Evolutionary conservation across 2,113 vertebrate genomes (phyloP).

Genomic region (Onychostruthus taczanowskii): DNA sequence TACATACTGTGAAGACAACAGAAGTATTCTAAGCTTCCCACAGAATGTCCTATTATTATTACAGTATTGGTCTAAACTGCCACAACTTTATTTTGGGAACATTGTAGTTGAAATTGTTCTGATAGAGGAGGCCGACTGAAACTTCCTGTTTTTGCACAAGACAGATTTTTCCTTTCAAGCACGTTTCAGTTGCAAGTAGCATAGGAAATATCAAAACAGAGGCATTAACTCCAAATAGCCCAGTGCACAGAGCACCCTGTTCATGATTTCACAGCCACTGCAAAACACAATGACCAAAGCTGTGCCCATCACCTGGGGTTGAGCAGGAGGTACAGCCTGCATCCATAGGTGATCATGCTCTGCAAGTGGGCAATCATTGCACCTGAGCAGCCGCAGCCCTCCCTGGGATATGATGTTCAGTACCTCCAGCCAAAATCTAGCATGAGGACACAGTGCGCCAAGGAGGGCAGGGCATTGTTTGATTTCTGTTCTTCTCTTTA

Average conservation of each 20-base stretch:
- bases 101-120: constrained; percentile 38
- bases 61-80: not conserved
- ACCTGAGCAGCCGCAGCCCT: not conserved
- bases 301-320: no score
- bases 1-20: not conserved
- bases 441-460: not conserved
- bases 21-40: constrained; percentile 6
- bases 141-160: constrained; percentile 34
- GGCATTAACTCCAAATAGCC: not conserved
- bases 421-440: not conserved
- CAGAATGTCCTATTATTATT: constrained; percentile 34
- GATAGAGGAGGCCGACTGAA: not conserved
- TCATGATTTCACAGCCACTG: rapidly evolving
- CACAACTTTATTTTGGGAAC: constrained; percentile 26
- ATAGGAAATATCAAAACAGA: not conserved
- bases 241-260: rapidly evolving
- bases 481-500: not conserved
- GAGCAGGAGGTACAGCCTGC: rapidly evolving
- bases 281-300: not conserved
- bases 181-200: rapidly evolving
- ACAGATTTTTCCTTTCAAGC: not conserved
- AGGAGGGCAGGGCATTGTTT: not conserved
- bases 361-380: rapidly evolving
- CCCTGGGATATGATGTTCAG: rapidly evolving
- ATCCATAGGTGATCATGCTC: rapidly evolving